Evolutionary conservation across 2,797 vertebrate genomes (phyloP).

Genomic region (Crenichthys baileyi): DNA sequence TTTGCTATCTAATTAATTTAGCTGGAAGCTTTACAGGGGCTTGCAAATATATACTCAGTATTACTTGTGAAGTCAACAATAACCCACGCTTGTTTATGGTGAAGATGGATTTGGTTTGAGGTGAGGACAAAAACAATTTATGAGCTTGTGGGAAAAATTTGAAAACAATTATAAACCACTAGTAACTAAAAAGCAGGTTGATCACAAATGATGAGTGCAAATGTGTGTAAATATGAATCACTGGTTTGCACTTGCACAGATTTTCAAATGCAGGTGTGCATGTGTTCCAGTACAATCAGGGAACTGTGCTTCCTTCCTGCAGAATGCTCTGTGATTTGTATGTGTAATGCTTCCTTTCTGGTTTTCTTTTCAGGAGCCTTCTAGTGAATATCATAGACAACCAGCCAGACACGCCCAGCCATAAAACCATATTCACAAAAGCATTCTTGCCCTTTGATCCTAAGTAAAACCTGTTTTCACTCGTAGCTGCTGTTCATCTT

Average conservation of each 20-base stretch:
- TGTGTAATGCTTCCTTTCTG: slow-evolving; percentile 51
- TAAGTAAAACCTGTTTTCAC: slow-evolving; percentile 32
- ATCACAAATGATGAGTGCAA: slow-evolving; percentile 63
- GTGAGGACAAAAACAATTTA: slow-evolving; percentile 61
- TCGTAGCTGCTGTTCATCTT: slow-evolving; percentile 20
- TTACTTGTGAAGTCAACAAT: slow-evolving; percentile 53
- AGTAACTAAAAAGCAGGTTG: slow-evolving; percentile 73
- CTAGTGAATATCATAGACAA: slow-evolving; percentile 32
- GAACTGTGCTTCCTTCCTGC: slow-evolving; percentile 49
- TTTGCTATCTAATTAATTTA: slow-evolving; percentile 6
- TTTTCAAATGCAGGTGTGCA: slow-evolving; percentile 44
- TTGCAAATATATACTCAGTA: slow-evolving; percentile 18
- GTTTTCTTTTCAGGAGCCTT: slow-evolving; percentile 44
- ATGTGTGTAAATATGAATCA: slow-evolving; percentile 43
- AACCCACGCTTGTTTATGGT: slow-evolving; percentile 64
- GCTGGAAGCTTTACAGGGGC: background rate
- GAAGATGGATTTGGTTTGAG: slow-evolving; percentile 59
- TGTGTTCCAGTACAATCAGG: slow-evolving; percentile 27
- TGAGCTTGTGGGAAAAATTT: slow-evolving; percentile 66
- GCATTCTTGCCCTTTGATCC: slow-evolving; percentile 41
- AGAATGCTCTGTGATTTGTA: slow-evolving; percentile 39
- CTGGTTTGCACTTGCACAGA: slow-evolving; percentile 23
- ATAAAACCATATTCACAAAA: slow-evolving; percentile 36
- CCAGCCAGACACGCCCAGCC: slow-evolving; percentile 35
- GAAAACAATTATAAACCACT: slow-evolving; percentile 74